These are phyloP conservation scores for Brienomyrus brachyistius DNA, from an alignment of 2,113 vertebrate genomes.

Conservation along the genomic window DNA sequence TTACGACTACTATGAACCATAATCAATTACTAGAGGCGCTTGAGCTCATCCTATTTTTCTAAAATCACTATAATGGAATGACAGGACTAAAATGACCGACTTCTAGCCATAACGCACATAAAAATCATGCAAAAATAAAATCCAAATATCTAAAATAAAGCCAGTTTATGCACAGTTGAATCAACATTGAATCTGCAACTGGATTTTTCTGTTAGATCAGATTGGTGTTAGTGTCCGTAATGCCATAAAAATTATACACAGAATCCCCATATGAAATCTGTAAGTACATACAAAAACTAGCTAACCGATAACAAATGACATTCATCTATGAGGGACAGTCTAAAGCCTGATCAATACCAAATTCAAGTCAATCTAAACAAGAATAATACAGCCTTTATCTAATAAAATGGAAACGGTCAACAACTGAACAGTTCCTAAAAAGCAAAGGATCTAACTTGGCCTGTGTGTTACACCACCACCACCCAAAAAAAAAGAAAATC, in stretches of 20 bases:
- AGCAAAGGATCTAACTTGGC: background rate
- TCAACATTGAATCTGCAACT: background rate
- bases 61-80: background rate
- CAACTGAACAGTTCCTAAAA: background rate
- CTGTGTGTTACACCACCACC: background rate
- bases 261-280: background rate
- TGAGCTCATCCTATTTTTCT: background rate
- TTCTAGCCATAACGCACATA: background rate
- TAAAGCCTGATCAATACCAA: background rate
- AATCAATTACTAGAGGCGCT: background rate
- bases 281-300: background rate
- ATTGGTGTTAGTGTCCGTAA: background rate
- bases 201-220: background rate
- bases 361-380: background rate
- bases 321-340: background rate
- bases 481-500: background rate
- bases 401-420: background rate
- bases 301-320: background rate
- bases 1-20: background rate
- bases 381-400: background rate
- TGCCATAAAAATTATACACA: background rate
- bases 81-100: background rate
- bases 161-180: background rate
- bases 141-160: background rate
- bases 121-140: background rate